Conservation (phyloP, 2,888 invertebrate genomes). For the Patella ulyssiponensis region DNA sequence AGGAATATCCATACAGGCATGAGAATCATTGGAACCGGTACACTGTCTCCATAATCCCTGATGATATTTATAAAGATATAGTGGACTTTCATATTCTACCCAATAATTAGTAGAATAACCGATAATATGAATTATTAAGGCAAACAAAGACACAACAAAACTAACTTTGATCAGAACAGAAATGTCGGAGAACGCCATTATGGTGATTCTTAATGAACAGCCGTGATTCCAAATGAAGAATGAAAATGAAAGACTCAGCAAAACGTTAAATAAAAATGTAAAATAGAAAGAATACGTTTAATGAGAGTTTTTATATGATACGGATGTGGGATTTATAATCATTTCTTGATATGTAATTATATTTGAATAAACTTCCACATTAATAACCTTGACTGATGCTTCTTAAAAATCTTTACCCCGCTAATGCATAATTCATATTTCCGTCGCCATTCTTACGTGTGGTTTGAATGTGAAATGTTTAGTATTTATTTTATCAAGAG, state of each 20-base stretch:
- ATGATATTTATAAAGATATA: neutral
- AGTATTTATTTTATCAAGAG: too few species aligned
- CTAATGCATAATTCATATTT: too few species aligned
- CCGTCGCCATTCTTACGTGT: too few species aligned
- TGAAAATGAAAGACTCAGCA: neutral
- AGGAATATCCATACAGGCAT: neutral
- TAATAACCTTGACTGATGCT: too few species aligned
- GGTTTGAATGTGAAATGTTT: too few species aligned
- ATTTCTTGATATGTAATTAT: too few species aligned
- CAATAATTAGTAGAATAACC: neutral
- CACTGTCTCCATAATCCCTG: constrained; percentile 1
- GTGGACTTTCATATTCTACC: neutral
- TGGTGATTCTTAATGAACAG: neutral
- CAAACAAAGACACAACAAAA: neutral
- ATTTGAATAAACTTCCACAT: too few species aligned
- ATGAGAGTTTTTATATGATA: too few species aligned
- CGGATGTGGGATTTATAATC: too few species aligned
- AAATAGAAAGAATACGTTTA: too few species aligned
- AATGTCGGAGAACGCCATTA: neutral
- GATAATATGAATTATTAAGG: neutral
- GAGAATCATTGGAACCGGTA: neutral
- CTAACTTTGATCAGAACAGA: neutral
- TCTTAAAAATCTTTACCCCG: too few species aligned
- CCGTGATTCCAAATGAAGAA: neutral
- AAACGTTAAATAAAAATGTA: neutral